Evolutionary conservation across 2,797 vertebrate species (phyloP), one percentile per base, ranked within the genome.

Genomic region (Enteromius viviparus): DNA sequence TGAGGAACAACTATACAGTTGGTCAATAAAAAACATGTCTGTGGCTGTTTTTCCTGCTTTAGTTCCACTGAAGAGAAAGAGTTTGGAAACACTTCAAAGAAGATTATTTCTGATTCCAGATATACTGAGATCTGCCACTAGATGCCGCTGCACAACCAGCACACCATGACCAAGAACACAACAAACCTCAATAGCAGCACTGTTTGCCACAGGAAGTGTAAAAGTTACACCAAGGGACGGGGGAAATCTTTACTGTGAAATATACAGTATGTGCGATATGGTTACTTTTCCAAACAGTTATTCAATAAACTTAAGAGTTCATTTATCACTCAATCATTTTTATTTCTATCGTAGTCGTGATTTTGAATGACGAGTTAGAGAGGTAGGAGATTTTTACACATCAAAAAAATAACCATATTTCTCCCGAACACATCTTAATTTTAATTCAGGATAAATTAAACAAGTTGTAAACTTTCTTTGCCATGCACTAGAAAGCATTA

Each of bases 11-110:
- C 51, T 32, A 60, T 19, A 40, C 12, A 58, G 14, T 10, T 58
- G 10, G 29, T 53, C 71, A 34, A 74, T 5, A 10, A 21, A 34
- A 74, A 51, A 51, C 29, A 1, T 17, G 47, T 34, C 6, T 55
- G n/a, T 79, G 47, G 19, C 45, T 78, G 45, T 15, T 78, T 66
- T 51, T 14, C 40, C 45, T 78, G n/a, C 19, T 66, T 53, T 19
- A 17, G 29, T 53, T 74, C 0, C 10, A 53, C 29, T 55, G 3
- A 53, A 74, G 49, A 21, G 49, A 34, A 29, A 74, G 29, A 34
- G 9, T 32, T 72, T 32, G 26, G 17, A 51, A 34, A 51, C 47
- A n/a, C 49, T n/a, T 40, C 10, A 12, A 10, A 37, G 9, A 40
- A 68, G 9, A 19, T 49, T 29, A 64, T 72, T 51, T 51, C 32